Base-by-base conservation (phyloP, 2,888 invertebrate species). In the Drosophila cyrtoloma region DNA sequence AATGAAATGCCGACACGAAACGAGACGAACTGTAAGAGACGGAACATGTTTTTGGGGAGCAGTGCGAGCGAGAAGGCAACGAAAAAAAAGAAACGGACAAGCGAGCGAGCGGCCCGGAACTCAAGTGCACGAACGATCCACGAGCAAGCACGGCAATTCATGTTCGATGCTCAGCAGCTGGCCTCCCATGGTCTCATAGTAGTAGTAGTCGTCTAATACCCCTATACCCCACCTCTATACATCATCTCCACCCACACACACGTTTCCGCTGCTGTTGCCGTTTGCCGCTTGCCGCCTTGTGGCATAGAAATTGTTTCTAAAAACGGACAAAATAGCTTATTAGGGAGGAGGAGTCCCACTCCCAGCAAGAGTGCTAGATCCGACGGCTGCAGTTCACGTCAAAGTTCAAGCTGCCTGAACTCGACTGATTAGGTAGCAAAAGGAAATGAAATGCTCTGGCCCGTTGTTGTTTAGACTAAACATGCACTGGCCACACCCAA, bases 231-330 rank as follows among this genome's bases (percentile, higher is more conserved):
- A 32, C 52, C 42, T 47, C 66, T 42, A 67, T 65, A 56, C 73
- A 69, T 57, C 68, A 75, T 75, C 71, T 79, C 66, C 85, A 81
- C 81, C 81, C 73, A 82, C 79, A 67, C 76, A 61, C 60, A 57
- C 68, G 63, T 69, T 81, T 77, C 79, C 79, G 77, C 63, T 71
- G 68, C 28, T 26, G 66, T 37, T 33, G 62, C 28, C 60, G 58
- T 26, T 67, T 53, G 70, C 35, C 22, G 58, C 1, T 35, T 37
- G 57, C 52, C 32, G 69, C 74, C 77, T 75, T 77, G 75, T 71
- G 81, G 82, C 80, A 85, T 76, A 75, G 72, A 82, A 79, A 86
- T 75, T 81, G 79, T 90, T 83, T 90, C 88, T 90, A 90, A 88
- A 86, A 83, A 75, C 90, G 90, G 88, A 85, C 73, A 79, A 89